Base-by-base conservation (phyloP, 2,888 invertebrate species). In the Ceriagrion tenellum region DNA sequence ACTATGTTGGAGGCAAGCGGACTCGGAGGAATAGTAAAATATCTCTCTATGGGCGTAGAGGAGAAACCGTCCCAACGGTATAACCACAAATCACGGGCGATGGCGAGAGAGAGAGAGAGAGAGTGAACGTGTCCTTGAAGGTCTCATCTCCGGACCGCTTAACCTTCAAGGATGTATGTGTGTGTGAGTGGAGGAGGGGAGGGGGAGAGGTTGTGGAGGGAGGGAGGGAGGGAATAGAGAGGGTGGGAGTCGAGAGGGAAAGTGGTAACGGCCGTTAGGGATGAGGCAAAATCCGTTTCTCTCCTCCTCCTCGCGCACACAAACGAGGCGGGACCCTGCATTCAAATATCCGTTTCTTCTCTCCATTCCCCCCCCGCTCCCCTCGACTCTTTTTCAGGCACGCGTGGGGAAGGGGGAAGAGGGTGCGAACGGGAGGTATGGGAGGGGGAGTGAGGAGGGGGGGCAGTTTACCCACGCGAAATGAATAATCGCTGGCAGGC, bases 41-140 rank as follows among this genome's bases (percentile, higher is more conserved):
- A 47, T 47, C 35, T 88, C 47, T 23, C 69, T 26, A 69, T 81
- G 81, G 81, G 81, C 81, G 81, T 81, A 81, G 81, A 81, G 35
- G 35, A 81, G 81, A 81, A 81, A 81, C 81, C 81, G 10, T 81
- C 81, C 59, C 81, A 89, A 89, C 89, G 89, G 89, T 89, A 47
- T 89, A 89, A 89, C 47, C 89, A 89, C 89, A 89, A 89, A 89
- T 89, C 89, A 89, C 89, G 12, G 55, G 47, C 55, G 89, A 81
- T 81, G 26, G 81, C 81, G 81, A 35, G 81, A 59, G 59, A 59
- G 59, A 59, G 59, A 47, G 47, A n/a, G n/a, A n/a, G n/a, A n/a
- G n/a, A 30, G 74, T 30, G 74, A 81, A 81, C 35, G 30, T 13
- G 81, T 81, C 81, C 81, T 81, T 81, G 81, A 59, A 20, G 81